Conservation (phyloP, 2,888 invertebrate species). For the Lithodes maja region DNA sequence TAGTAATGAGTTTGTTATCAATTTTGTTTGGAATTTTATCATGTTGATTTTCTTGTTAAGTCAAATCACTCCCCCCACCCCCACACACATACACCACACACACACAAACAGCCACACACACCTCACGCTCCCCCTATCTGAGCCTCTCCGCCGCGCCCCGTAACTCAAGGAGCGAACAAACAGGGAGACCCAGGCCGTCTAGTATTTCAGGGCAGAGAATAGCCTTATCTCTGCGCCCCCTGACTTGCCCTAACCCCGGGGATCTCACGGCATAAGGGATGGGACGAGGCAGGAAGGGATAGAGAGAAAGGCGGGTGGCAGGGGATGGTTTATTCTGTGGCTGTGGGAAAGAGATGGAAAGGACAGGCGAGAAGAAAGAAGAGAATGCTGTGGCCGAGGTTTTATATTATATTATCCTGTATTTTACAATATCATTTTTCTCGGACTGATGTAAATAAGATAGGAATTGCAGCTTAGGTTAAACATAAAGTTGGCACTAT, state of each 20-base stretch:
- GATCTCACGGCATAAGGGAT: neutral
- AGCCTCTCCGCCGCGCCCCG: constrained; percentile 31
- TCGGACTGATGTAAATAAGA: too few species aligned
- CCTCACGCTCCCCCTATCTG: neutral
- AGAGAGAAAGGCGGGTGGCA: neutral
- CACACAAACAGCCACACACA: too few species aligned
- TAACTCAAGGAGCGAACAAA: constrained; percentile 6
- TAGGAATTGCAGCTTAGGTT: too few species aligned
- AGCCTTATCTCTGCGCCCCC: constrained; percentile 35
- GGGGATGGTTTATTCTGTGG: neutral
- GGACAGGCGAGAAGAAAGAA: neutral
- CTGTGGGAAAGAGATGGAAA: neutral
- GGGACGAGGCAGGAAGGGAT: neutral
- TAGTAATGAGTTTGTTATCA: too few species aligned
- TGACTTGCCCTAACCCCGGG: neutral
- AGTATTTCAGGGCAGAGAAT: constrained; percentile 42
- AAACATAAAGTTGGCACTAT: too few species aligned
- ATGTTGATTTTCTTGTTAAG: too few species aligned
- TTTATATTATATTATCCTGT: too few species aligned
- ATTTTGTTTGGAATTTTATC: too few species aligned
- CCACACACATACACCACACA: too few species aligned
- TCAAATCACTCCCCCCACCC: too few species aligned
- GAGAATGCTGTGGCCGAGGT: too few species aligned
- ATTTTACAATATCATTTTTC: too few species aligned
- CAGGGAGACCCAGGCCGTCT: constrained; percentile 2